Evolutionary conservation across 2,888 invertebrate genomes (phyloP).

Genomic region (Anthophora plumipes): DNA sequence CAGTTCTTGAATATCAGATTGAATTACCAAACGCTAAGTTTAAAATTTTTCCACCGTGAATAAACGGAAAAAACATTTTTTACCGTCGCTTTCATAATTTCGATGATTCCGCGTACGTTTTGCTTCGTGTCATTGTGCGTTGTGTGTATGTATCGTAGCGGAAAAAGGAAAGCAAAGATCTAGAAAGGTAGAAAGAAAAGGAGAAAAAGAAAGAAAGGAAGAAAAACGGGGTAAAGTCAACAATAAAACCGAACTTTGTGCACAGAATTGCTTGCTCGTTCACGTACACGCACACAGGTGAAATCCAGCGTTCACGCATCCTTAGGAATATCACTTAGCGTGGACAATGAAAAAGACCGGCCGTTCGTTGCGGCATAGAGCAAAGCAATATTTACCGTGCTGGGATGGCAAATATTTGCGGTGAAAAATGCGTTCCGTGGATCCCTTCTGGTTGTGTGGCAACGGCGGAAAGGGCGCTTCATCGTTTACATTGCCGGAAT

Average conservation of each 20-base stretch:
- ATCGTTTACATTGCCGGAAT: constrained; percentile 60
- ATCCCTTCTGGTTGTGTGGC: constrained; percentile 32
- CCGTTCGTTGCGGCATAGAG: constrained; percentile 35
- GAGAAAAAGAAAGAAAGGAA: background rate
- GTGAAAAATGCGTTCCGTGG: constrained; percentile 47
- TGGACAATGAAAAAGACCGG: constrained; percentile 49
- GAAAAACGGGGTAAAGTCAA: background rate
- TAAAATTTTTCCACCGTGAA: too few relatives aligned
- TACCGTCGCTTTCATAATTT: too few relatives aligned
- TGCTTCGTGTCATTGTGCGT: too few relatives aligned
- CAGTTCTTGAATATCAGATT: too few relatives aligned
- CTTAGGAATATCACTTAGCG: constrained; percentile 58
- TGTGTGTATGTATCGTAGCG: too few relatives aligned
- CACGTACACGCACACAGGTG: background rate
- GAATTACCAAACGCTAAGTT: too few relatives aligned
- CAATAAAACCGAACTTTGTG: constrained; percentile 8
- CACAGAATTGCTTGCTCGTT: background rate
- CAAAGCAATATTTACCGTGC: constrained; percentile 61
- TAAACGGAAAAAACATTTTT: too few relatives aligned
- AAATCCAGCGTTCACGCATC: constrained; percentile 7
- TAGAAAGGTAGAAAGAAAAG: background rate
- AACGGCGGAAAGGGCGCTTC: constrained; percentile 42
- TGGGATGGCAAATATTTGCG: constrained; percentile 61
- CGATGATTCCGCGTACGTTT: too few relatives aligned
- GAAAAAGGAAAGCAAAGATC: too few relatives aligned